phyloP scores from a whole-genome alignment of 2,113 vertebrate species.

The Azemiops feae region DNA sequence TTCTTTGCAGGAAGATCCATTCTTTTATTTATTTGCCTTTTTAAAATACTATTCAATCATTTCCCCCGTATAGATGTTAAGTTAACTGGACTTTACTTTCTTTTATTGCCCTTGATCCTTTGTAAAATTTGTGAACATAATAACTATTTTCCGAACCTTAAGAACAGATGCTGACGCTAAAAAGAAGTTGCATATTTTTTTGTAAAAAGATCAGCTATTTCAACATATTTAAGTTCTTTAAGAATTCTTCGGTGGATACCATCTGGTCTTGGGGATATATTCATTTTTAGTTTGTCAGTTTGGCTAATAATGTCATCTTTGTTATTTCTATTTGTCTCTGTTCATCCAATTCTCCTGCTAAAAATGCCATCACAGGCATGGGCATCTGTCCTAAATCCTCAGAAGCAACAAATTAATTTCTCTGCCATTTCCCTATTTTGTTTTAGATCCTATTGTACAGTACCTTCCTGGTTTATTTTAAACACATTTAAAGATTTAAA shows the following conservation, averaged over 20 bases:
- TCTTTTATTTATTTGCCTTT: background rate
- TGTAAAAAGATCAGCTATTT: background rate
- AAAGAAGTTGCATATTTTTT: background rate
- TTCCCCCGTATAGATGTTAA: background rate
- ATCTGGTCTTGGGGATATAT: background rate
- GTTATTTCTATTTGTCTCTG: background rate
- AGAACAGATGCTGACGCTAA: background rate
- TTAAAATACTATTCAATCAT: background rate
- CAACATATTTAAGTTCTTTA: background rate
- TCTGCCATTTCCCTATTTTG: background rate
- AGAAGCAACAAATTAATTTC: background rate
- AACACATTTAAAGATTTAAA: background rate
- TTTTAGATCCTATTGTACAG: background rate
- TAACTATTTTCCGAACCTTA: background rate
- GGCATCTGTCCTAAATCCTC: background rate
- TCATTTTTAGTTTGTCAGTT: background rate
- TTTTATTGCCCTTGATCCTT: background rate
- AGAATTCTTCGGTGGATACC: background rate
- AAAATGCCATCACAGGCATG: background rate
- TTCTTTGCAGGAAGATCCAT: background rate
- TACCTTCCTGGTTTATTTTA: background rate
- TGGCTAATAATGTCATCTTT: background rate
- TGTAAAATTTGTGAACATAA: background rate
- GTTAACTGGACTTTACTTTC: background rate
- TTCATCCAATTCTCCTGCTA: background rate